phyloP scores from a whole-genome alignment of 2,113 vertebrate genomes.

The Aegypius monachus region DNA sequence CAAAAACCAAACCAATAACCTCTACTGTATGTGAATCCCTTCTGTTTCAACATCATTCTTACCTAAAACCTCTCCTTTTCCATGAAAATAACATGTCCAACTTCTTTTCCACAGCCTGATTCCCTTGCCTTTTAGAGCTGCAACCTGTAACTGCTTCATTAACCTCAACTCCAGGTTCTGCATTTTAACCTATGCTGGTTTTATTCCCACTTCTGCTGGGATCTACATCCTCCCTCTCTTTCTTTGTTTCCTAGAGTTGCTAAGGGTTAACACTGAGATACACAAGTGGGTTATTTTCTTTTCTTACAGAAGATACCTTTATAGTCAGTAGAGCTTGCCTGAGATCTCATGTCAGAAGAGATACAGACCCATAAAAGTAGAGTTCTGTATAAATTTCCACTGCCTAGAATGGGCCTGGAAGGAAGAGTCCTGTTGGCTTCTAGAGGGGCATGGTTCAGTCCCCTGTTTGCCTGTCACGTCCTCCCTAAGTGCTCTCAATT shows the following conservation, averaged over 20 bases:
- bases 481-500: conserved; percentile 33
- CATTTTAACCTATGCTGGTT: not conserved
- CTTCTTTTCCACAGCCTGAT: not conserved
- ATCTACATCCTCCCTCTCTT: not conserved
- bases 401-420: not conserved
- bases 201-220: not conserved
- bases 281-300: not conserved
- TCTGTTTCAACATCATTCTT: not conserved
- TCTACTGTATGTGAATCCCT: not conserved
- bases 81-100: not conserved
- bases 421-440: not conserved
- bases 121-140: not conserved
- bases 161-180: not conserved
- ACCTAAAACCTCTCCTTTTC: not conserved
- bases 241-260: not conserved
- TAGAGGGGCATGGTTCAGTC: not conserved
- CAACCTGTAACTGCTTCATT: not conserved
- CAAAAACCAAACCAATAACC: not conserved
- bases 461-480: not conserved
- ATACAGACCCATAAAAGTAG: not conserved
- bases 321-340: not conserved
- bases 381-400: not conserved
- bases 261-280: not conserved
- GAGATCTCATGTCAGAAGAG: not conserved
- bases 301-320: not conserved